phyloP scores from a whole-genome alignment of 2,113 vertebrate species.

The Paralichthys olivaceus region DNA sequence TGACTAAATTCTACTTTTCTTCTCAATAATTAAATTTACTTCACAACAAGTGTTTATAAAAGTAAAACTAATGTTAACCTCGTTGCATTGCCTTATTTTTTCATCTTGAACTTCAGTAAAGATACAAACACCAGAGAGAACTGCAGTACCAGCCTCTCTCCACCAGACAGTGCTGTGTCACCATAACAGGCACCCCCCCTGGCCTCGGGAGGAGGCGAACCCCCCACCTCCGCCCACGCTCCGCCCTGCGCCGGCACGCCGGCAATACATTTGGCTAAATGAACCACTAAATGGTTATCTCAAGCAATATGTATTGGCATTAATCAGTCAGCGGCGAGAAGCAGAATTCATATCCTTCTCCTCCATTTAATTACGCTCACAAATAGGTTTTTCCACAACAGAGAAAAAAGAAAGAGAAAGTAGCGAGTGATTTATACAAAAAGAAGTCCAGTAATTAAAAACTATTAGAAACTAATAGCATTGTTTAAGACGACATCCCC shows the following conservation, averaged over 20 bases:
- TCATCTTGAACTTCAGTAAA: no score
- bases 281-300: constrained; percentile 99
- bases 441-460: constrained; percentile 86
- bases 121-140: neutral
- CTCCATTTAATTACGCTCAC: constrained; percentile 93
- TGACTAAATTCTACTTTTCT: no score
- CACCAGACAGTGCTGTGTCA: constrained; percentile 91
- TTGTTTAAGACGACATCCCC: constrained; percentile 79
- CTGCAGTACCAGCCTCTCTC: constrained; percentile 23
- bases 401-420: constrained; percentile 48
- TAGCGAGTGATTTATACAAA: constrained; percentile 78
- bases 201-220: constrained; percentile 41
- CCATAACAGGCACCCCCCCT: constrained; percentile 47
- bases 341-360: constrained; percentile 93
- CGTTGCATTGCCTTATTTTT: no score
- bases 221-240: neutral
- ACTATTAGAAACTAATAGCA: constrained; percentile 80
- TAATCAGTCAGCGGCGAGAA: constrained; percentile 94
- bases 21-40: no score
- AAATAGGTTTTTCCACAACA: constrained; percentile 87
- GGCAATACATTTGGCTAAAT: constrained; percentile 99
- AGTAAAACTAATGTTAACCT: no score
- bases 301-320: constrained; percentile 99
- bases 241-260: constrained; percentile 82
- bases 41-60: no score